These are phyloP conservation scores for Apogon hyalosoma DNA, from an alignment of 2,797 vertebrate genomes.

Conservation along the genomic window DNA sequence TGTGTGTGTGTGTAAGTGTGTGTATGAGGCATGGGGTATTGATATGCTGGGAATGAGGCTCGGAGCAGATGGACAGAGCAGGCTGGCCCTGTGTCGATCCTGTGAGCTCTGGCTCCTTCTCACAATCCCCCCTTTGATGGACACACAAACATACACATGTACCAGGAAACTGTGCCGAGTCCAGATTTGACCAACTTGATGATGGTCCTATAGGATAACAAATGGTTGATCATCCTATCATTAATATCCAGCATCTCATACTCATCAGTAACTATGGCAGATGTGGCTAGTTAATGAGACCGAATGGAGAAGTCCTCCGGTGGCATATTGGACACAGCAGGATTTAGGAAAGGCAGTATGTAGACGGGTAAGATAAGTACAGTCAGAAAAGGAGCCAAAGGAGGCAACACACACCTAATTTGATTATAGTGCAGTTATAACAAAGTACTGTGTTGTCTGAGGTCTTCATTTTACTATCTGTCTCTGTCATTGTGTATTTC, in stretches of 20 bases:
- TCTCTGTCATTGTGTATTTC: slow-evolving; percentile 29
- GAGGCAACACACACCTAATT: slow-evolving; percentile 36
- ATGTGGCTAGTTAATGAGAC: slow-evolving; percentile 68
- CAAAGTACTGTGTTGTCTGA: slow-evolving; percentile 19
- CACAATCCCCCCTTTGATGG: slow-evolving; percentile 64
- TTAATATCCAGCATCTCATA: slow-evolving; percentile 58
- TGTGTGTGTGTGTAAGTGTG: slow-evolving; percentile 34
- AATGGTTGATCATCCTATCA: slow-evolving; percentile 53
- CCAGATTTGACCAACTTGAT: slow-evolving; percentile 57
- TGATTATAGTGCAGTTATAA: slow-evolving; percentile 19
- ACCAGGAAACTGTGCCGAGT: slow-evolving; percentile 31
- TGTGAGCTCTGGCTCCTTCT: slow-evolving; percentile 76
- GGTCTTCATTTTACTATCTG: slow-evolving; percentile 32
- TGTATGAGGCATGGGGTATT: slow-evolving; percentile 58
- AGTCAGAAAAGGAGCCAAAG: slow-evolving; percentile 3
- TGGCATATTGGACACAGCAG: slow-evolving; percentile 24
- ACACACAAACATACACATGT: slow-evolving; percentile 39
- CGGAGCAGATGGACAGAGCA: slow-evolving; percentile 84
- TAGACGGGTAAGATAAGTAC: slow-evolving; percentile 14
- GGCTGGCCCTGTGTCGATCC: slow-evolving; percentile 78
- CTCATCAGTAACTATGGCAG: slow-evolving; percentile 52
- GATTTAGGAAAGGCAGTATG: slow-evolving; percentile 9
- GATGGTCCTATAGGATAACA: slow-evolving; percentile 56
- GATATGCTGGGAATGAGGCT: slow-evolving; percentile 80
- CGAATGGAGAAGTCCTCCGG: slow-evolving; percentile 46